Evolutionary conservation across 1,140 invertebrate genomes (phyloP), one percentile per base, ranked within the genome.

Genomic region (Dufourea novaeangliae): DNA sequence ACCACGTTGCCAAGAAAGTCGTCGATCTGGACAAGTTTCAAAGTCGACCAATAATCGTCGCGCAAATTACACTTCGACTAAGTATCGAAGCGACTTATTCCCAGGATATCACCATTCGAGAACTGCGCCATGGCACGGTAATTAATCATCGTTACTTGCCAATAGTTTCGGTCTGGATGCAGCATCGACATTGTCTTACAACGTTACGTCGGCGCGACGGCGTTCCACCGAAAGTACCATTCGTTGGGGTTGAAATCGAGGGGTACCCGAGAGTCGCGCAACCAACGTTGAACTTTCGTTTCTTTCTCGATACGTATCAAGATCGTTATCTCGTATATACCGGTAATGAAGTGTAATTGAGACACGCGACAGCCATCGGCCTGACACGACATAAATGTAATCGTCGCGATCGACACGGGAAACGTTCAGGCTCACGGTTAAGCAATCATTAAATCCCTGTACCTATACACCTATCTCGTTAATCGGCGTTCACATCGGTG

Each of bases 61-160:
- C 46, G 52, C 54, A 77, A 82, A 76, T 83, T 78, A 41, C 74
- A 54, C 56, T 57, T 59, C 25, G 62, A 32, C 59, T 62, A 32
- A 44, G 67, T 14, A 20, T 14, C 44, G 44, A 56, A 20, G 39
- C 68, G 68, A 46, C 62, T 17, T 14, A n/a, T n/a, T n/a, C 59
- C 50, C 63, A 22, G 74, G 69, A 79, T 78, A 78, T 73, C 75
- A 22, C 50, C 29, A 67, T 80, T 74, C 54, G 69, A 73, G 72
- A 39, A 77, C 46, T 27, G 32, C 46, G 14, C 39, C 52, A 34
- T 57, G 56, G 25, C 64, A 57, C 61, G 54, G 67, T 57, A 84
- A 71, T 84, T 84, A 83, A 84, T 84, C 81, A 84, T 83, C 71
- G 50, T 29, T 32, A 37, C 59, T 66, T 79, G 80, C 41, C 69